Conservation (phyloP, 2,113 vertebrate genomes). For the Fregata magnificens region DNA sequence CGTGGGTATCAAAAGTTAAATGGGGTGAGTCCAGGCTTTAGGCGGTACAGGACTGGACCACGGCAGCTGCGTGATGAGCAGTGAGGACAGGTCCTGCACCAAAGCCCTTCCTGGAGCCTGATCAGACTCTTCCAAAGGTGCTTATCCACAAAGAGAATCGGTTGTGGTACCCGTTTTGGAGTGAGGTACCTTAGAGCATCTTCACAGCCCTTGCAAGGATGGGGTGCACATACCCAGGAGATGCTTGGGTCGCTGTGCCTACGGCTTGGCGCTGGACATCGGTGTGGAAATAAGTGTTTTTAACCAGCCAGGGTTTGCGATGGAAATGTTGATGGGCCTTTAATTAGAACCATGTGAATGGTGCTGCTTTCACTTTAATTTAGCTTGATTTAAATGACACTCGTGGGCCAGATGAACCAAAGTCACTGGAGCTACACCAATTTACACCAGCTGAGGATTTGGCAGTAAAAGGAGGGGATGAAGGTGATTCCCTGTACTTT, state of each 20-base stretch:
- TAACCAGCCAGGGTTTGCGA: not conserved
- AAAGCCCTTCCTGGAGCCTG: not conserved
- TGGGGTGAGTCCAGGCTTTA: not conserved
- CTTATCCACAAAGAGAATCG: rapidly evolving
- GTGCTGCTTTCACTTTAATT: conserved; percentile 64
- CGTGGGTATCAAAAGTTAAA: rapidly evolving
- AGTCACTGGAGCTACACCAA: conserved; percentile 45
- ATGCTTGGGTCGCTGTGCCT: not conserved
- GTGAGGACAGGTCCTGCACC: not conserved
- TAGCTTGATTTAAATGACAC: conserved; percentile 73
- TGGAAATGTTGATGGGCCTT: conserved; percentile 27
- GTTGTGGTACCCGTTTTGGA: rapidly evolving
- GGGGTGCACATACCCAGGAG: not conserved
- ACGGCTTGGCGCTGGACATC: not conserved
- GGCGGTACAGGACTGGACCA: not conserved
- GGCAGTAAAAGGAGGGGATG: conserved; percentile 20
- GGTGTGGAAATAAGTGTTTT: not conserved
- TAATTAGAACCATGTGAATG: conserved; percentile 37
- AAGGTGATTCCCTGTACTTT: conserved; percentile 61
- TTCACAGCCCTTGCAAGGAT: not conserved
- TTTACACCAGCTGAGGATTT: conserved; percentile 51
- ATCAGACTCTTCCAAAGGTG: not conserved
- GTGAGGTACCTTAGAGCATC: not conserved
- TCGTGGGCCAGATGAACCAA: conserved; percentile 45
- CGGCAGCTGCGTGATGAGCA: not conserved